Base-by-base conservation (phyloP, 2,797 vertebrate genomes). In the Semaprochilodus insignis region DNA sequence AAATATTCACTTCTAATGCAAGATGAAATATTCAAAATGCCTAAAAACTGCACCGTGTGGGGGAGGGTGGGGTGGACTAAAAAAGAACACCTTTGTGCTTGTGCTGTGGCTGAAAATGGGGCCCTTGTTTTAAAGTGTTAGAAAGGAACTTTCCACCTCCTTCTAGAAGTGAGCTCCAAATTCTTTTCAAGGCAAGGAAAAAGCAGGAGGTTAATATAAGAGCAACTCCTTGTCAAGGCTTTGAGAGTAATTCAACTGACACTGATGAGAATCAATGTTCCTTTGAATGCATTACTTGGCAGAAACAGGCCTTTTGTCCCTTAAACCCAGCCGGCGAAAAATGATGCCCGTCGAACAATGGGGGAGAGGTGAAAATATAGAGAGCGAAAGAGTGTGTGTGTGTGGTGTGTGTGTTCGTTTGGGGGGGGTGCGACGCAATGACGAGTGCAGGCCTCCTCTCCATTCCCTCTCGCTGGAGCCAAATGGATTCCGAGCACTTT, bases 401-500 rank as follows among this genome's bases (percentile, higher is more conserved):
- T 74, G 72, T 55, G 88, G 71, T 81, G 81, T 69, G 80, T 74
- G 52, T 74, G 67, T 25, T 51, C 4, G 36, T 44, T 94, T 96
- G 95, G 94, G 89, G 94, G 92, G 91, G 92, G 93, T 92, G 88
- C 81, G 76, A 87, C 79, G 74, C 77, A 71, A 80, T 88, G 91
- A 91, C 91, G 88, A 91, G 91, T 82, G 89, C 87, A 88, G 92
- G 93, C 95, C 96, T 95, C 94, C 95, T 95, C 95, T 96, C 95
- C 95, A 96, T 96, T 97, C 97, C 93, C 95, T 96, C 96, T 97
- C 96, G 97, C 96, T 95, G 72, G 95, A 96, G 96, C 96, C 97
- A 98, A 99, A 99, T 99, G 97, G 98, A 97, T 98, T 97, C 96
- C 95, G 96, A 97, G 98, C 97, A 99, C 98, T 98, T 99, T 97